Percentiles rank a stretch among this genome's conserved stretches.
These are phyloP conservation scores for Apis laboriosa DNA, from an alignment of 1,140 invertebrate species.

Conservation along the genomic window DNA sequence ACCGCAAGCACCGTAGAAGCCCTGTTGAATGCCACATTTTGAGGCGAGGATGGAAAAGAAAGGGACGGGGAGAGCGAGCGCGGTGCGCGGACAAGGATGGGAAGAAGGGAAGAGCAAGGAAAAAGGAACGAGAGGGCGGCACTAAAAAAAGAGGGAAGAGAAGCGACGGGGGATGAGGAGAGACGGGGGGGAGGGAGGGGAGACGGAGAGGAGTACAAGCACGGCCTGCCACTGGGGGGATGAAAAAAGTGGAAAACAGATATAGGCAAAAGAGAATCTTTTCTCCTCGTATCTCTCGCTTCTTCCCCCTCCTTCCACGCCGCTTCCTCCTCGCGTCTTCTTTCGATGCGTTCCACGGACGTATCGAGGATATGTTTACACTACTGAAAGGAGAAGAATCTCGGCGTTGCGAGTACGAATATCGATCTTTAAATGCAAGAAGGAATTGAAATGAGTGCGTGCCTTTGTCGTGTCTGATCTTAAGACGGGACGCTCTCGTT, in stretches of 20 bases:
- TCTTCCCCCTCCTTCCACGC: background rate
- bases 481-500: background rate
- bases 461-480: constrained; percentile 30
- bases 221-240: constrained; percentile 34
- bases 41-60: constrained; percentile 67
- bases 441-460: constrained; percentile 54
- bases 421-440: constrained; percentile 57
- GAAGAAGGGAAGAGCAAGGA: constrained; percentile 8
- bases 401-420: constrained; percentile 37
- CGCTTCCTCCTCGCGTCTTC: constrained; percentile 26
- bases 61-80: constrained; percentile 33
- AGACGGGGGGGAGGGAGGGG: constrained; percentile 13
- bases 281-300: constrained; percentile 13
- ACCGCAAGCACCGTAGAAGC: constrained; percentile 68
- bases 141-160: constrained; percentile 48
- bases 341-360: constrained; percentile 22
- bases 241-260: constrained; percentile 70
- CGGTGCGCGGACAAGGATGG: constrained; percentile 1
- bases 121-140: constrained; percentile 49
- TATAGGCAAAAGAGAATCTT: constrained; percentile 66
- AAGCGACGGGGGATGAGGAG: constrained; percentile 5
- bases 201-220: constrained; percentile 39
- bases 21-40: constrained; percentile 77
- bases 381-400: constrained; percentile 41
- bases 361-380: constrained; percentile 61